phyloP scores from a whole-genome alignment of 2,113 vertebrate species.

The Myrmecophaga tridactyla region DNA sequence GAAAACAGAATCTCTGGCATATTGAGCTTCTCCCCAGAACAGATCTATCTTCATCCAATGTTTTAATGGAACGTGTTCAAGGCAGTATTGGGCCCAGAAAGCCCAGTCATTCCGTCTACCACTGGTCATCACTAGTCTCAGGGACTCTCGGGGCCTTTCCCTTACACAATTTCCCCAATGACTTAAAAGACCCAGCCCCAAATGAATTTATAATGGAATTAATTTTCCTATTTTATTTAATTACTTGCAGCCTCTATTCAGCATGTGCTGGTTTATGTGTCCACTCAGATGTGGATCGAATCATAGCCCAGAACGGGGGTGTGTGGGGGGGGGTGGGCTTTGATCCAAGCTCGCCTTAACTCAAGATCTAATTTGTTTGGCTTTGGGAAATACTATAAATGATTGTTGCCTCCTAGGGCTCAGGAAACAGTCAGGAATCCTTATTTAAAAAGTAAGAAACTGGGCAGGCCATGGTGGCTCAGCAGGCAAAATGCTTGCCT shows the following conservation, averaged over 20 bases:
- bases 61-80: not conserved
- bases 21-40: not conserved
- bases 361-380: not conserved
- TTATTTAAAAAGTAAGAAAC: conserved; percentile 38
- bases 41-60: not conserved
- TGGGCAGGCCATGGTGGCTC: too few species aligned
- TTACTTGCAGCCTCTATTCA: not conserved
- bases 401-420: not conserved
- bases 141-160: not conserved
- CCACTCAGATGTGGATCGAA: not conserved
- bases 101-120: not conserved
- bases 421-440: not conserved
- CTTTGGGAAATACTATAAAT: not conserved
- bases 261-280: not conserved
- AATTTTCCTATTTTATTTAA: not conserved
- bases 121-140: not conserved
- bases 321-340: too few species aligned
- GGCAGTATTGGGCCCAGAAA: not conserved
- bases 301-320: not conserved
- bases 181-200: not conserved
- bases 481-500: too few species aligned
- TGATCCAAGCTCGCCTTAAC: not conserved
- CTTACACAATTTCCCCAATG: not conserved
- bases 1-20: not conserved
- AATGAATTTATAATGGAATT: not conserved